A percentile compares a stretch with the other conserved stretches of the same genome.
Evolutionary conservation across 2,113 vertebrate genomes (phyloP).

Genomic region (Hippocampus comes): DNA sequence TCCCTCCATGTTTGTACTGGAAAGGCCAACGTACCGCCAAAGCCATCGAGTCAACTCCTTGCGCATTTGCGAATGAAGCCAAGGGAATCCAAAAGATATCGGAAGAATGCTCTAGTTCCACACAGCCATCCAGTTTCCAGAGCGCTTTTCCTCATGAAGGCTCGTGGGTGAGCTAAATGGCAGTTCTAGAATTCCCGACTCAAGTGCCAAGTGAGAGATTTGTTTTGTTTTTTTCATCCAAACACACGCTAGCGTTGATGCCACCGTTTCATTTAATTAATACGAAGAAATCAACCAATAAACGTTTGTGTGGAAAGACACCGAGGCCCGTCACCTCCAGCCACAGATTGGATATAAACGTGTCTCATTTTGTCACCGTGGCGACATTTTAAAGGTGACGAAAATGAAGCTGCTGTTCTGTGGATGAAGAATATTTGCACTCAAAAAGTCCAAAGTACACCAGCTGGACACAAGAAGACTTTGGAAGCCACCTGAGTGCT

Average conservation of each 20-base stretch:
- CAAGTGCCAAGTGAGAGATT: too few relatives aligned
- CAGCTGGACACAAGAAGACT: background rate
- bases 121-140: background rate
- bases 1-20: conserved; percentile 13
- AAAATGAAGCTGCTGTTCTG: background rate
- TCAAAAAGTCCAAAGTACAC: background rate
- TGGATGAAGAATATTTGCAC: background rate
- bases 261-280: too few relatives aligned
- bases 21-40: conserved; percentile 15
- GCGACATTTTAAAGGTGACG: background rate
- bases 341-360: background rate
- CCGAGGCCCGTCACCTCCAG: background rate
- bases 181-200: too few relatives aligned
- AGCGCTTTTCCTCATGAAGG: background rate
- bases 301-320: background rate
- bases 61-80: conserved; percentile 16
- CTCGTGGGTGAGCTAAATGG: background rate
- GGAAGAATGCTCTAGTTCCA: conserved; percentile 2
- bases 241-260: too few relatives aligned
- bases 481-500: conserved; percentile 10
- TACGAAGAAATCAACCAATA: background rate
- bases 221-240: too few relatives aligned
- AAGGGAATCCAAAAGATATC: conserved; percentile 2
- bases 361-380: background rate
- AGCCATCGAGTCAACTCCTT: background rate